phyloP scores from a whole-genome alignment of 1,140 invertebrate genomes.

The Idris sp. region DNA sequence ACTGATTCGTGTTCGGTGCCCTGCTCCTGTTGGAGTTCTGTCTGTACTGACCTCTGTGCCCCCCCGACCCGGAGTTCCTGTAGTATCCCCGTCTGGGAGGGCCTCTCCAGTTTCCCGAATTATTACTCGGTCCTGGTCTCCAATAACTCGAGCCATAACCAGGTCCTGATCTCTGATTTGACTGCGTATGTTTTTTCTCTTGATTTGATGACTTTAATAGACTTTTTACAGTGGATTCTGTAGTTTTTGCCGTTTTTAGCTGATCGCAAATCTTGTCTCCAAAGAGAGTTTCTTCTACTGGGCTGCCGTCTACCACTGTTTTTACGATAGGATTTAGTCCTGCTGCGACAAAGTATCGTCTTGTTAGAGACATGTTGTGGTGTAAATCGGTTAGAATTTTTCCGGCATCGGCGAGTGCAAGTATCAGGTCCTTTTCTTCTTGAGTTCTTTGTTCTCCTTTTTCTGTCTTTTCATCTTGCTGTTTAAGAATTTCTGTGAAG shows the following conservation, averaged over 20 bases:
- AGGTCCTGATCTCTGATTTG: no score
- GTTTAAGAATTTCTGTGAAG: neutral
- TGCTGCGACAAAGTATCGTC: slow-evolving; percentile 4
- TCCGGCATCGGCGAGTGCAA: slow-evolving; percentile 4
- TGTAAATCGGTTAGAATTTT: slow-evolving; percentile 13
- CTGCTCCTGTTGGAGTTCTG: neutral
- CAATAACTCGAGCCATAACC: no score
- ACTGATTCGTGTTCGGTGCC: neutral
- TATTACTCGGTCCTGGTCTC: neutral
- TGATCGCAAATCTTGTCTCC: neutral
- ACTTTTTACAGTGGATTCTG: neutral
- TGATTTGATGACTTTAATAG: neutral
- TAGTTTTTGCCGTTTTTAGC: slow-evolving; percentile 2
- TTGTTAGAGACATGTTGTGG: slow-evolving; percentile 9
- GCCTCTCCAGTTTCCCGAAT: slow-evolving; percentile 17
- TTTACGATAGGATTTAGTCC: slow-evolving; percentile 2
- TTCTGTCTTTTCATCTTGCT: neutral
- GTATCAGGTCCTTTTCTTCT: neutral
- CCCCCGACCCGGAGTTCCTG: neutral
- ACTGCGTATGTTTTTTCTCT: no score
- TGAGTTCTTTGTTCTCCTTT: slow-evolving; percentile 1
- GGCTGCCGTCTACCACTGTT: slow-evolving; percentile 10
- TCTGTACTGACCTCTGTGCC: slow-evolving; percentile 4
- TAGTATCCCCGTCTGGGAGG: neutral
- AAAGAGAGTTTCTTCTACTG: no score